Evolutionary conservation across 2,113 vertebrate species (phyloP).

Genomic region (Capricornis sumatraensis): DNA sequence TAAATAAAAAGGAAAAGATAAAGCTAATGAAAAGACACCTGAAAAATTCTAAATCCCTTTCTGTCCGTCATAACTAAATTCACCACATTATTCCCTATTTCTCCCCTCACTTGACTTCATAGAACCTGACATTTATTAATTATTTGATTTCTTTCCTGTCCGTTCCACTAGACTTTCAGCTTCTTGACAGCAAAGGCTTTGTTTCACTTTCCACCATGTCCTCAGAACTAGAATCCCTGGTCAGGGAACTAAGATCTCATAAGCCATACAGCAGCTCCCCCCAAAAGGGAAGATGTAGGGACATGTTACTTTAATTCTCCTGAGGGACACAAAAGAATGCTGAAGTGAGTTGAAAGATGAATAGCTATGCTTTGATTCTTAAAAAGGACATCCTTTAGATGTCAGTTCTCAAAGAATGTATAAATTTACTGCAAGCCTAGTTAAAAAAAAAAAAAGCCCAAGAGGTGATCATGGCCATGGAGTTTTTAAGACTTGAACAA

Average conservation of each 20-base stretch:
- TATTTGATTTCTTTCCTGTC: constrained; percentile 18
- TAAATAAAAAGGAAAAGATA: background rate
- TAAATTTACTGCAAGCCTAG: background rate
- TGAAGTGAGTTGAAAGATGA: background rate
- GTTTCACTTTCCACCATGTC: background rate
- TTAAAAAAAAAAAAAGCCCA: background rate
- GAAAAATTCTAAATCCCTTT: background rate
- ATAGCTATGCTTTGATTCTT: background rate
- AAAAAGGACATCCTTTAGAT: background rate
- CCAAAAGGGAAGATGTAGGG: background rate
- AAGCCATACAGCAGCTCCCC: background rate
- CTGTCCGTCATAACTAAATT: background rate
- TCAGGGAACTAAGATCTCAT: background rate
- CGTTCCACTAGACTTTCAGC: background rate
- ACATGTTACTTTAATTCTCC: background rate
- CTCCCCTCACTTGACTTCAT: background rate
- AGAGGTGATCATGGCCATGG: background rate
- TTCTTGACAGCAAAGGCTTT: background rate
- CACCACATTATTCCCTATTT: background rate
- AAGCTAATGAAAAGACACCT: background rate
- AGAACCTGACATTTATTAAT: background rate
- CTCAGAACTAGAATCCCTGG: background rate
- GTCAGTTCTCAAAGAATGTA: background rate
- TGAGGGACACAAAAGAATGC: background rate
- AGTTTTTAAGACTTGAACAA: background rate